These are phyloP conservation scores for Branchinecta sandiegonensis DNA, from an alignment of 2,888 invertebrate species.

Conservation along the genomic window DNA sequence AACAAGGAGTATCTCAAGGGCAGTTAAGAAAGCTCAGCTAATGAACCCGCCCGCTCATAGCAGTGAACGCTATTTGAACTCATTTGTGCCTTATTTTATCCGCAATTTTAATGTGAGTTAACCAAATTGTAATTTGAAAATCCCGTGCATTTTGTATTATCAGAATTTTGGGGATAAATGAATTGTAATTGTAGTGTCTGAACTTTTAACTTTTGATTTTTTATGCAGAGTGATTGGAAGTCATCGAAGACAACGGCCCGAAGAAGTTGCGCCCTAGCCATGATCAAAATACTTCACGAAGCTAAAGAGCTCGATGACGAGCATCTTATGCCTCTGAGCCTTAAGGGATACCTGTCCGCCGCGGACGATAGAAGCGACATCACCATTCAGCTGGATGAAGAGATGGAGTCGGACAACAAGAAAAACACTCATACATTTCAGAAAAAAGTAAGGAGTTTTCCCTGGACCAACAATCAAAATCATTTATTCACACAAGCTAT, in stretches of 20 bases:
- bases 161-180: no score
- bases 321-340: not conserved
- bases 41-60: no score
- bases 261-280: not conserved
- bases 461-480: not conserved
- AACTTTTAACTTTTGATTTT: no score
- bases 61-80: no score
- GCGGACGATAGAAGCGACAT: not conserved
- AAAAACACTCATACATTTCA: not conserved
- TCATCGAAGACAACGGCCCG: not conserved
- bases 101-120: no score
- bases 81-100: no score
- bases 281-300: conserved; percentile 6
- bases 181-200: no score
- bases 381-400: not conserved
- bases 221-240: no score
- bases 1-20: no score
- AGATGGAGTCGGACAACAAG: not conserved
- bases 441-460: not conserved
- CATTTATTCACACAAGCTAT: not conserved
- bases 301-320: not conserved
- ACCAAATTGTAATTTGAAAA: no score
- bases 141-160: no score
- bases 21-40: no score
- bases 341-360: not conserved